phyloP scores from a whole-genome alignment of 2,888 invertebrate genomes.

The Drosophila hamatofila region DNA sequence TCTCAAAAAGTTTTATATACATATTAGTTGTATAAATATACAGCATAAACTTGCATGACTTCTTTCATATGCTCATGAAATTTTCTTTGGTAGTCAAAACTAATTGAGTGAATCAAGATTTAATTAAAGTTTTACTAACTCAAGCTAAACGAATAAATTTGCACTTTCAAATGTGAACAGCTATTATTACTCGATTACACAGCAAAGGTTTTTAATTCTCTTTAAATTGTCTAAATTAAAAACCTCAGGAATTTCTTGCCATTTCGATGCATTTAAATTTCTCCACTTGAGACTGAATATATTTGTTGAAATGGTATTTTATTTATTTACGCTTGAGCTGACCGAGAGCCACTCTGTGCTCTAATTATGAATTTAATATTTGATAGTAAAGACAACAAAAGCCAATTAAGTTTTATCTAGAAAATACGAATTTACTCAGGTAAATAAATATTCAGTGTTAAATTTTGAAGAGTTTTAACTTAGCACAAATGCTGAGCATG shows the following conservation, averaged over 20 bases:
- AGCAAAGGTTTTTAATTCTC: neutral
- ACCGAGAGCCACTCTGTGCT: neutral
- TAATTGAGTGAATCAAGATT: neutral
- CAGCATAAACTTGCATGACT: no score
- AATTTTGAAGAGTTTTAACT: neutral
- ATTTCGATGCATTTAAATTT: neutral
- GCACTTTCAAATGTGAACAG: neutral
- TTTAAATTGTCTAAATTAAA: no score
- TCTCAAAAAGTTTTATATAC: no score
- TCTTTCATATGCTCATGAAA: neutral
- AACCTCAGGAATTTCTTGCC: neutral
- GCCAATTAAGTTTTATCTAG: neutral
- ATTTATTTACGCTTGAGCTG: neutral
- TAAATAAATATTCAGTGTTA: slow-evolving; percentile 4
- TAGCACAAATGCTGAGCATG: neutral
- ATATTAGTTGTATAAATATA: no score
- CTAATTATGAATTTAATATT: slow-evolving; percentile 1
- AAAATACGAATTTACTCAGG: neutral
- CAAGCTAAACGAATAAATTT: neutral
- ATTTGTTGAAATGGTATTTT: neutral
- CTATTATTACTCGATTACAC: neutral
- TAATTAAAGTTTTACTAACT: neutral
- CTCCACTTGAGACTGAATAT: neutral
- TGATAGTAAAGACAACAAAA: neutral
- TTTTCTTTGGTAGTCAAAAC: neutral